These are phyloP conservation scores for Arctocebus calabarensis DNA, from an alignment of 2,797 vertebrate species.

Conservation along the genomic window DNA sequence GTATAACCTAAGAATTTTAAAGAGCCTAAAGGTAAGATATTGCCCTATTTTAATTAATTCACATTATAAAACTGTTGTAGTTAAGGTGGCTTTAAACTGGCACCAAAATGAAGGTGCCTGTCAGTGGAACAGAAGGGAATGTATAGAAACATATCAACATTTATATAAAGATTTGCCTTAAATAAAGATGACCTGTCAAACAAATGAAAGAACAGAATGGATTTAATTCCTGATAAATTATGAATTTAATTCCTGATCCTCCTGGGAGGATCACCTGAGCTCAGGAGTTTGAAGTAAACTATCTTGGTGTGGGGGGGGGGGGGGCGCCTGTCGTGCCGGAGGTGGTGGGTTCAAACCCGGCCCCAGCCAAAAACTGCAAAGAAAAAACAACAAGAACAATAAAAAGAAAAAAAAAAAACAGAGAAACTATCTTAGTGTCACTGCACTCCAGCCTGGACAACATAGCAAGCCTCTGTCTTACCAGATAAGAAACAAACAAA, in stretches of 20 bases:
- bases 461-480: not conserved
- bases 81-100: constrained; percentile 44
- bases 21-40: not conserved
- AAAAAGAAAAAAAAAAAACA: too few species aligned
- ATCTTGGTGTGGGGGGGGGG: not conserved
- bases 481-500: not conserved
- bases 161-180: constrained; percentile 12
- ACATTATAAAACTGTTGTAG: not conserved
- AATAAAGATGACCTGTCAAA: constrained; percentile 27
- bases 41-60: constrained; percentile 6
- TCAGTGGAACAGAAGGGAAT: not conserved
- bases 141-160: not conserved
- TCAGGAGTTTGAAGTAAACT: not conserved
- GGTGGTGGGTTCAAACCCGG: too few species aligned
- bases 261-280: not conserved
- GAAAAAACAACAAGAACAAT: too few species aligned
- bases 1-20: not conserved
- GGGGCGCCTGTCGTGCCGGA: too few species aligned
- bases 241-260: not conserved
- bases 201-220: not conserved
- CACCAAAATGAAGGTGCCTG: not conserved
- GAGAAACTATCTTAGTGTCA: not conserved
- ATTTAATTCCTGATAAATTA: constrained; percentile 22
- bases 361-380: too few species aligned
- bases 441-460: not conserved